Evolutionary conservation across 2,113 vertebrate genomes (phyloP), one percentile per base, ranked within the genome.

Genomic region (Otocyon megalotis): DNA sequence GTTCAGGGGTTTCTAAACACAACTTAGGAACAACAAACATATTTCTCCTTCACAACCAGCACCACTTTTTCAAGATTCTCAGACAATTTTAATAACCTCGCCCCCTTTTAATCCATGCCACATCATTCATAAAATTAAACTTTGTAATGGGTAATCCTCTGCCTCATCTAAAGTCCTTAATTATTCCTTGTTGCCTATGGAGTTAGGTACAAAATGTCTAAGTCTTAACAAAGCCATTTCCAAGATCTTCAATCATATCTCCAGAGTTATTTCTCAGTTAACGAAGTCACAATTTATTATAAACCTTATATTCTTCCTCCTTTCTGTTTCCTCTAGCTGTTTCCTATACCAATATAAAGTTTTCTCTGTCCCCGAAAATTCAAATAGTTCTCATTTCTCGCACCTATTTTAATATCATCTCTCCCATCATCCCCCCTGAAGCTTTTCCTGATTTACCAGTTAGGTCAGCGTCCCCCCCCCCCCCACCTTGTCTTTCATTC

Each of bases 51-150:
- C 43, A 12, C 4, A 60, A 19, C 26, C 32, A 58, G 14, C 8
- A 92, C 30, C 22, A 71, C 1, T 4, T 69, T 71, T 96, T 82
- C 62, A 92, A 92, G 86, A 43, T 80, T 69, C 35, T 84, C 28
- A 85, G 65, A 71, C n/a, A 28, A 94, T 87, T 80, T 90, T 93
- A 93, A 88, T 90, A 96, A 89, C 10, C 15, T 90, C 8, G 16
- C 14, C 22, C 48, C 13, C 6, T 92, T 95, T 92, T 79, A 96
- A 60, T 56, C 60, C 28, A 56, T 67, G 24, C 26, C 74, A 94
- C 37, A 69, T 58, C 95, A 94, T 92, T 96, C 50, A 80, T 63
- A 90, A 89, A 12, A 89, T 96, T 81, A 88, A 50, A n/a, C 48
- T 93, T 83, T 35, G 67, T 89, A 83, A 71, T 5, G 8, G 32